Conservation (phyloP, 2,888 invertebrate species). For the Galerucella calmariensis region DNA sequence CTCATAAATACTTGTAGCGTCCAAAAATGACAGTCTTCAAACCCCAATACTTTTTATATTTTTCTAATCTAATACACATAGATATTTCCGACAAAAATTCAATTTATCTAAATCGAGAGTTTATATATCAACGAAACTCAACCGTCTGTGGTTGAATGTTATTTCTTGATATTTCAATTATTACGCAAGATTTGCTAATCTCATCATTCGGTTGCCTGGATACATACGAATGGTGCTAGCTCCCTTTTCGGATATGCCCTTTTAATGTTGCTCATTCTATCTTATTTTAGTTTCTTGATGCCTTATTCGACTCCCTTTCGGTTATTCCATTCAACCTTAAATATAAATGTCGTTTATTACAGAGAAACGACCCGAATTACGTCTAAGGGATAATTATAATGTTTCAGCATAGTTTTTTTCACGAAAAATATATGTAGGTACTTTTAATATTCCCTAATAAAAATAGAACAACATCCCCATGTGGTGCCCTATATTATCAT, state of each 20-base stretch:
- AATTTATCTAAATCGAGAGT: slow-evolving; percentile 46
- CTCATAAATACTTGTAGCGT: no score
- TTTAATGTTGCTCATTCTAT: slow-evolving; percentile 31
- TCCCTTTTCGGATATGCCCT: slow-evolving; percentile 31
- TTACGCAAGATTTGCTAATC: slow-evolving; percentile 64
- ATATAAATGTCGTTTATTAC: slow-evolving; percentile 9
- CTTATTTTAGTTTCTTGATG: slow-evolving; percentile 29
- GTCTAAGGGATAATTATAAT: slow-evolving; percentile 6
- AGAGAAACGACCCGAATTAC: not conserved
- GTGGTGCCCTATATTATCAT: no score
- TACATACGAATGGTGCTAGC: slow-evolving; percentile 49
- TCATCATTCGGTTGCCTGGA: slow-evolving; percentile 61
- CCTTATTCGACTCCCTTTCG: slow-evolving; percentile 13
- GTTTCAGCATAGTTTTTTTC: not conserved
- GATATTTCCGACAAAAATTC: slow-evolving; percentile 40
- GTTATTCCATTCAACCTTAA: slow-evolving; percentile 15
- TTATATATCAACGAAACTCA: slow-evolving; percentile 44
- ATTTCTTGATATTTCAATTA: slow-evolving; percentile 63
- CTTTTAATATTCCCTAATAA: no score
- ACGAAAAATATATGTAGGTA: no score
- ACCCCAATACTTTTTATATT: no score
- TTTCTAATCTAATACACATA: no score
- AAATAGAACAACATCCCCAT: no score
- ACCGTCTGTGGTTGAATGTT: slow-evolving; percentile 47
- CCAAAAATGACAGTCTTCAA: no score